Percentiles rank a stretch among this genome's conserved stretches.
Evolutionary conservation across 2,797 vertebrate species (phyloP).

Genomic region (Neosilurus mollespiculum): DNA sequence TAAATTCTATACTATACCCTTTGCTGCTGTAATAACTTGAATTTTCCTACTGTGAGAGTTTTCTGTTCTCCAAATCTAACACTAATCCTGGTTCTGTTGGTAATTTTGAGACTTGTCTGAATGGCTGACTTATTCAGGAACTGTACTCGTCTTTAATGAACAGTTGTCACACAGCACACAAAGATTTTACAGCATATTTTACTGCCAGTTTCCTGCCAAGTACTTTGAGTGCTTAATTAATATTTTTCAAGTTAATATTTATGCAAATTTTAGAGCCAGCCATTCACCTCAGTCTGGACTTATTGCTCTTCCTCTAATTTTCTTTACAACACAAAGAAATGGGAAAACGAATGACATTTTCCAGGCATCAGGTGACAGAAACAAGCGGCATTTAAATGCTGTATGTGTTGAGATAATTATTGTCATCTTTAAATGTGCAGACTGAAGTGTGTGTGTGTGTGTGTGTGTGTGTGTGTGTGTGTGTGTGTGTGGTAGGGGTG

Average conservation of each 20-base stretch:
- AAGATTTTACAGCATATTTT: constrained; percentile 27
- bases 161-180: constrained; percentile 13
- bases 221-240: constrained; percentile 29
- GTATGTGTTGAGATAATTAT: constrained; percentile 23
- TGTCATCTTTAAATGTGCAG: constrained; percentile 21
- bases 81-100: neutral
- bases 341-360: neutral
- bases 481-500: constrained; percentile 33
- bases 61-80: neutral
- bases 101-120: neutral
- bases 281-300: neutral
- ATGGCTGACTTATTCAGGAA: constrained; percentile 14
- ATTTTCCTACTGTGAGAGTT: too few relatives aligned
- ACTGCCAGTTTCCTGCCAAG: constrained; percentile 31
- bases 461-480: constrained; percentile 18
- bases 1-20: too few relatives aligned
- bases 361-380: neutral
- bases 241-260: constrained; percentile 31
- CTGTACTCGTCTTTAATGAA: constrained; percentile 13
- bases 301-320: neutral
- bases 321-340: neutral
- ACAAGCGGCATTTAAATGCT: constrained; percentile 26
- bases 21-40: too few relatives aligned
- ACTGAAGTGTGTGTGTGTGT: constrained; percentile 29
- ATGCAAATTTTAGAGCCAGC: constrained; percentile 27